Evolutionary conservation across 2,113 vertebrate genomes (phyloP).

Genomic region (Stegastes partitus): DNA sequence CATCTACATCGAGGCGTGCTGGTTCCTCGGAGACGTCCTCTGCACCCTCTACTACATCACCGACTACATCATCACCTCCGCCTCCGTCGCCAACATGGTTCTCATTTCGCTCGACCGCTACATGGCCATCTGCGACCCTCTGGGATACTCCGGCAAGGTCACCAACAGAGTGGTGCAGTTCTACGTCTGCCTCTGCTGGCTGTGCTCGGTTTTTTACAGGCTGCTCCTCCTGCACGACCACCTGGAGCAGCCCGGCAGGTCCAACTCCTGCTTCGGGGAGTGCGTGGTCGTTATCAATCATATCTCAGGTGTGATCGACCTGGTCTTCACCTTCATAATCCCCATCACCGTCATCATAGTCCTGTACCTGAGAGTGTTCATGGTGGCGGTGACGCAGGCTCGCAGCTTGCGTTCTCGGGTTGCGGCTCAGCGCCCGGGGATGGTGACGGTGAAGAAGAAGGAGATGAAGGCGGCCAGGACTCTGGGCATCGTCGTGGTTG

Average conservation of each 20-base stretch:
- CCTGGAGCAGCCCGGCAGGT: background rate
- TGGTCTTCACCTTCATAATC: background rate
- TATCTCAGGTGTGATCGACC: background rate
- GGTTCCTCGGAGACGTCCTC: constrained; percentile 40
- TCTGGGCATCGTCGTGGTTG: constrained; percentile 37
- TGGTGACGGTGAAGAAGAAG: background rate
- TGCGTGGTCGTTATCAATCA: background rate
- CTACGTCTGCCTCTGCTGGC: constrained; percentile 30
- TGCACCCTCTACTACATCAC: constrained; percentile 26
- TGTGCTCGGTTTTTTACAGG: background rate
- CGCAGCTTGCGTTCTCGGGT: constrained; percentile 11
- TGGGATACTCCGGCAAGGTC: constrained; percentile 20
- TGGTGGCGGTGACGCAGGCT: constrained; percentile 43
- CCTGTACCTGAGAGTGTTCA: constrained; percentile 44
- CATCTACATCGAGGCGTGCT: constrained; percentile 20
- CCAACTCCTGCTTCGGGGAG: constrained; percentile 37
- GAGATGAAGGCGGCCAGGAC: constrained; percentile 54
- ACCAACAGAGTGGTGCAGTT: background rate
- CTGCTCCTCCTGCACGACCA: background rate
- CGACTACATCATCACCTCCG: background rate
- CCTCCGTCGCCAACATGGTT: constrained; percentile 28
- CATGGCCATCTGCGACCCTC: constrained; percentile 51
- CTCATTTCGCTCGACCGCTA: constrained; percentile 50
- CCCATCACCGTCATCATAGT: constrained; percentile 29
- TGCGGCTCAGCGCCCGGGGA: background rate